phyloP scores from a whole-genome alignment of 2,888 invertebrate species.

The Malacosoma neustria region DNA sequence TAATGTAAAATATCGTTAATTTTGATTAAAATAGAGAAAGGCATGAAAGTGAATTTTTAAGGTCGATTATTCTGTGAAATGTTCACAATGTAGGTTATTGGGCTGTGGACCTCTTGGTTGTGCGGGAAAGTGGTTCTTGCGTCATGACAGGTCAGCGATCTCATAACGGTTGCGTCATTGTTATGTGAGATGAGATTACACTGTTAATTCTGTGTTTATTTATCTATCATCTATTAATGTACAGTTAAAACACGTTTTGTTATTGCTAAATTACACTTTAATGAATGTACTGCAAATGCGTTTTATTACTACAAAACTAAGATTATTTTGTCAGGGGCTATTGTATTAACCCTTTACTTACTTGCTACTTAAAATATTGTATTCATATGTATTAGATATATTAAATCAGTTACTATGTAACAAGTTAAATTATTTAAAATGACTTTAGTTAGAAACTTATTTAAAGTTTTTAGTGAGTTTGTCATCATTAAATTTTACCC shows the following conservation, averaged over 20 bases:
- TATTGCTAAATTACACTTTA: not conserved
- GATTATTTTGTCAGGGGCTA: not conserved
- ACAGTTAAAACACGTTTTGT: not conserved
- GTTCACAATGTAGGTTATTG: constrained; percentile 51
- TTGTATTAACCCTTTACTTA: too few relatives aligned
- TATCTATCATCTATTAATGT: constrained; percentile 8
- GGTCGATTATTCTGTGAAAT: constrained; percentile 27
- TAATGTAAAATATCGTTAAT: not conserved
- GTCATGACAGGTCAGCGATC: constrained; percentile 52
- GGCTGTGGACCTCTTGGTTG: constrained; percentile 41
- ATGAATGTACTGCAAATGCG: not conserved
- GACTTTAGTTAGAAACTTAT: too few relatives aligned
- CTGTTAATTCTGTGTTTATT: constrained; percentile 23
- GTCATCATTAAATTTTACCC: too few relatives aligned
- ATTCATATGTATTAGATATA: too few relatives aligned
- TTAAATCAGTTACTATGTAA: too few relatives aligned
- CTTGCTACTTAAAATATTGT: too few relatives aligned
- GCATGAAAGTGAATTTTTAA: constrained; percentile 19
- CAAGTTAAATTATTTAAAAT: too few relatives aligned
- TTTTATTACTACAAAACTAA: not conserved
- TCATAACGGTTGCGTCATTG: constrained; percentile 57
- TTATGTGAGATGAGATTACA: constrained; percentile 25
- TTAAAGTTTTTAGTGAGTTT: too few relatives aligned
- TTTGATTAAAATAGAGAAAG: constrained; percentile 12
- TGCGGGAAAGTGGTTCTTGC: constrained; percentile 66